A percentile compares a stretch with the other conserved stretches of the same genome.
Conservation (phyloP, 2,888 invertebrate genomes). For the Anthrax anthrax region DNA sequence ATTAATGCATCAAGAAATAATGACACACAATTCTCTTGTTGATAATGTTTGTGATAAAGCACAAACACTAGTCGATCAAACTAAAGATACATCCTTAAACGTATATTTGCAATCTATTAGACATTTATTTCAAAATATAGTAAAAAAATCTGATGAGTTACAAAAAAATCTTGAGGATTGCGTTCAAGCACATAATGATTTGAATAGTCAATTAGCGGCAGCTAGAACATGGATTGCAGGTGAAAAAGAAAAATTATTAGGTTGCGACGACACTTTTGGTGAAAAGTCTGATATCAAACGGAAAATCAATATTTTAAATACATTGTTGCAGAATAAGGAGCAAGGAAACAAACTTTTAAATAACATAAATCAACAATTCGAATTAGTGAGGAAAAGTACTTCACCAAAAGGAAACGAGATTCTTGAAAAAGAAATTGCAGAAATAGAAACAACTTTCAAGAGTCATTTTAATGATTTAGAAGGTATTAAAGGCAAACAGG, state of each 20-base stretch:
- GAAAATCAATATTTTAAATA: slow-evolving; percentile 49
- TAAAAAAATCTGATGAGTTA: slow-evolving; percentile 72
- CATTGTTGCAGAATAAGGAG: slow-evolving; percentile 49
- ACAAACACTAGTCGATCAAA: slow-evolving; percentile 76
- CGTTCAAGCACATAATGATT: slow-evolving; percentile 70
- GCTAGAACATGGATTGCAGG: slow-evolving; percentile 71
- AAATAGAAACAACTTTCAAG: slow-evolving; percentile 49
- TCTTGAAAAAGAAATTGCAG: slow-evolving; percentile 57
- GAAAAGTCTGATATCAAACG: slow-evolving; percentile 69
- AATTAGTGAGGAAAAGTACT: slow-evolving; percentile 59
- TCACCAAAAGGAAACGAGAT: slow-evolving; percentile 62
- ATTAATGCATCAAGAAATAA: slow-evolving; percentile 87
- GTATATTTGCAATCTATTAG: slow-evolving; percentile 78
- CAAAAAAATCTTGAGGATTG: slow-evolving; percentile 72
- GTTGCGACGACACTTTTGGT: slow-evolving; percentile 70
- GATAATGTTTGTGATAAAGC: slow-evolving; percentile 89
- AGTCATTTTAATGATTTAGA: slow-evolving; percentile 53
- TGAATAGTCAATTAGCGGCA: slow-evolving; percentile 56
- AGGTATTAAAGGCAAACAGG: slow-evolving; percentile 56
- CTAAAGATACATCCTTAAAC: slow-evolving; percentile 75
- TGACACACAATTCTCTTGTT: slow-evolving; percentile 76
- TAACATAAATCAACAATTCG: slow-evolving; percentile 51
- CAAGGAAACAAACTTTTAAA: slow-evolving; percentile 50
- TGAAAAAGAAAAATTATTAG: slow-evolving; percentile 64
- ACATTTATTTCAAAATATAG: slow-evolving; percentile 75